Percentiles rank a stretch among this genome's conserved stretches.
Evolutionary conservation across 2,888 invertebrate genomes (phyloP).

Genomic region (Apamea epomidion): DNA sequence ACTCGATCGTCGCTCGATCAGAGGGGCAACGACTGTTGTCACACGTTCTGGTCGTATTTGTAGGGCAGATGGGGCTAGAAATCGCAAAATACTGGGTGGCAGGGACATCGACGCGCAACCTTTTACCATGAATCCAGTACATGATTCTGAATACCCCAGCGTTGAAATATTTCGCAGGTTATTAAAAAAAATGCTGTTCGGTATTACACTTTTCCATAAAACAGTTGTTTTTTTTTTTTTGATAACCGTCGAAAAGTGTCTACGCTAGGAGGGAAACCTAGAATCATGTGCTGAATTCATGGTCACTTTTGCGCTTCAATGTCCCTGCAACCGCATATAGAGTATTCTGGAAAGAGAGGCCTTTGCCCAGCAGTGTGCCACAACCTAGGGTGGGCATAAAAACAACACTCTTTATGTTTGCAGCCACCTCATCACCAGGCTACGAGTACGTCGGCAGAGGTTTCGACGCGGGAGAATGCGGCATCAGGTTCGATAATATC

Average conservation of each 20-base stretch:
- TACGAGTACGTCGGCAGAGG: constrained; percentile 81
- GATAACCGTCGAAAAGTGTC: too few relatives aligned
- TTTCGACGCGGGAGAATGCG: constrained; percentile 85
- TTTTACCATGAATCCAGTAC: too few relatives aligned
- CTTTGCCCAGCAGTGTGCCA: background rate
- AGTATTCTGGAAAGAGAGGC: background rate
- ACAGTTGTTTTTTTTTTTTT: too few relatives aligned
- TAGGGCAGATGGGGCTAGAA: background rate
- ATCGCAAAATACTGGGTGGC: background rate
- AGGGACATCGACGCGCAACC: too few relatives aligned
- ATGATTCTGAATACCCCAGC: too few relatives aligned
- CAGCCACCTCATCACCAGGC: constrained; percentile 68
- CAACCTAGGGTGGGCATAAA: too few relatives aligned
- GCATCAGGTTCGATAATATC: constrained; percentile 73
- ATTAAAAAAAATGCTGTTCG: too few relatives aligned
- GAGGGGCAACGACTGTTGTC: background rate
- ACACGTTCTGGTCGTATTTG: background rate
- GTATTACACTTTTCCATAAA: too few relatives aligned
- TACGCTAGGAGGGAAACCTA: too few relatives aligned
- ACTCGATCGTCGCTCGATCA: background rate
- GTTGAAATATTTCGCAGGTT: too few relatives aligned
- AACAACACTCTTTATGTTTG: constrained; percentile 19
- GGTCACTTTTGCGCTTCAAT: too few relatives aligned
- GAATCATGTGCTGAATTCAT: too few relatives aligned
- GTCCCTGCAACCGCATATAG: background rate